Conservation (phyloP, 2,113 vertebrate species). For the Columbina picui region DNA sequence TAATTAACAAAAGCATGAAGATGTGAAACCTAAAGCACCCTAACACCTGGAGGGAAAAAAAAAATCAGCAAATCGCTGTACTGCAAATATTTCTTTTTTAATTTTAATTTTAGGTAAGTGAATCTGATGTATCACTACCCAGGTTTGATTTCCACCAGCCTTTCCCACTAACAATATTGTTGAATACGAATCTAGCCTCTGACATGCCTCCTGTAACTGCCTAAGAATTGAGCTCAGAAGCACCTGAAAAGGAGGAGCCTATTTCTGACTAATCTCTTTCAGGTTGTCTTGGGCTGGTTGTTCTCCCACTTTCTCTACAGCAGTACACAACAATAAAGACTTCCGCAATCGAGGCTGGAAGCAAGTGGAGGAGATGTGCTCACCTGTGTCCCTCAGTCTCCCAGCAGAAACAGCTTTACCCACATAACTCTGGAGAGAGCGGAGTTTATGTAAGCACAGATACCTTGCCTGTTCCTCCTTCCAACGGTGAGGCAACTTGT, state of each 20-base stretch:
- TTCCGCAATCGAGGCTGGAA: not conserved
- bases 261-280: not conserved
- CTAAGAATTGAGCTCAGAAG: not conserved
- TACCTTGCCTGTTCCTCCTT: not conserved
- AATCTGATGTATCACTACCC: not conserved
- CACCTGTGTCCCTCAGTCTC: not conserved
- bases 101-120: not conserved
- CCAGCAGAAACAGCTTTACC: not conserved
- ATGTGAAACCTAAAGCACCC: not conserved
- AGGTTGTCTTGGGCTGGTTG: not conserved
- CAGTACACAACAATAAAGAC: not conserved
- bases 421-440: accelerated
- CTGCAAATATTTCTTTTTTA: not conserved
- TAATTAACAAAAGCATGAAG: not conserved
- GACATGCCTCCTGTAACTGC: not conserved
- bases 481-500: not conserved
- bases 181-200: not conserved
- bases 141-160: not conserved
- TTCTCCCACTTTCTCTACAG: not conserved
- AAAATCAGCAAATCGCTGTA: not conserved
- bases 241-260: not conserved
- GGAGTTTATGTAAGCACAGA: not conserved
- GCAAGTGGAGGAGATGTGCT: not conserved
- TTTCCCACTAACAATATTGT: not conserved
- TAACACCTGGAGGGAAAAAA: not conserved